phyloP scores from a whole-genome alignment of 2,888 invertebrate species.

The Matsumyia berberina region DNA sequence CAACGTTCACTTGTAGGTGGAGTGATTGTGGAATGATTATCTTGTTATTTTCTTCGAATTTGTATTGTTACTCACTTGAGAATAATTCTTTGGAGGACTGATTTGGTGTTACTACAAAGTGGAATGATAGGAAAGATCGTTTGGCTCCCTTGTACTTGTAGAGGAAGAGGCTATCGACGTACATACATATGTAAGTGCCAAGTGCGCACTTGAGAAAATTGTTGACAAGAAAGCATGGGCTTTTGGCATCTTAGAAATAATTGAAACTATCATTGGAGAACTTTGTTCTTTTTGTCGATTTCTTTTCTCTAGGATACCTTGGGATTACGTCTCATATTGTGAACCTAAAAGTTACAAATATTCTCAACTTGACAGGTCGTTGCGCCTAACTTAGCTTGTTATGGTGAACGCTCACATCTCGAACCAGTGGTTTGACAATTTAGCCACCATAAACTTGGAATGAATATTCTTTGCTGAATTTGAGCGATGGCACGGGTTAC shows the following conservation, averaged over 20 bases:
- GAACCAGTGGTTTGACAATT: too few species aligned
- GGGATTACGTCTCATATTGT: too few species aligned
- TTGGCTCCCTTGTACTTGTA: background rate
- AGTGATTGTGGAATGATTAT: slow-evolving; percentile 25
- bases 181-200: too few species aligned
- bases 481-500: too few species aligned
- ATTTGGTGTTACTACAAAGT: background rate
- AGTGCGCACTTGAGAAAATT: slow-evolving; percentile 4
- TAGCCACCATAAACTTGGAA: too few species aligned
- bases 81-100: background rate
- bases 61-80: background rate
- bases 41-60: slow-evolving; percentile 6
- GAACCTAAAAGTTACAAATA: too few species aligned
- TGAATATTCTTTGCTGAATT: too few species aligned
- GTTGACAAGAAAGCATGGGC: background rate
- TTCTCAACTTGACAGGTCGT: too few species aligned
- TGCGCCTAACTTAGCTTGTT: too few species aligned
- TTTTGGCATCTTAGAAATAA: background rate
- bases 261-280: background rate
- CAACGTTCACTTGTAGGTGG: slow-evolving; percentile 18
- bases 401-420: background rate
- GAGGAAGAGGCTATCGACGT: background rate
- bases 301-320: too few species aligned
- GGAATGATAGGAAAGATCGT: slow-evolving; percentile 3
- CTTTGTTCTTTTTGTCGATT: too few species aligned